These are phyloP conservation scores for Chrysoperla carnea DNA, from an alignment of 1,140 invertebrate genomes.

Conservation along the genomic window DNA sequence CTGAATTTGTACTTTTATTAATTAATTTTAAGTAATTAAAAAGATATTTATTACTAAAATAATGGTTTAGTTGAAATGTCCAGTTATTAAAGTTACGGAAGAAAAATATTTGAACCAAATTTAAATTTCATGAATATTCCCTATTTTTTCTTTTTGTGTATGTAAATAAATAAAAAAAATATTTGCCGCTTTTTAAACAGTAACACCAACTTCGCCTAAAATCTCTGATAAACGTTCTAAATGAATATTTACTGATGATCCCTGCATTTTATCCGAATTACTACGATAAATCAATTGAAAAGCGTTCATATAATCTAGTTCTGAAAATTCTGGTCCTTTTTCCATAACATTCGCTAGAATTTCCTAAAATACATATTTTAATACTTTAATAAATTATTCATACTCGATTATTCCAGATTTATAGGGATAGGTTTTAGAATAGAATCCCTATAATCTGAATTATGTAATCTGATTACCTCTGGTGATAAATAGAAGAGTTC, in stretches of 20 bases:
- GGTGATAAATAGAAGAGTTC: constrained; percentile 71
- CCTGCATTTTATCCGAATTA: constrained; percentile 21
- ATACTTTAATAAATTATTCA: not conserved
- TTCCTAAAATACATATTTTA: constrained; percentile 37
- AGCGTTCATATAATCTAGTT: constrained; percentile 72
- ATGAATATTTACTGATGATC: constrained; percentile 26
- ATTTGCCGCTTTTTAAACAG: constrained; percentile 23
- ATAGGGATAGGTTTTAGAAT: not conserved
- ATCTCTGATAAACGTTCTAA: constrained; percentile 45
- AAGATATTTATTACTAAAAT: no score
- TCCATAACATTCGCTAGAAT: constrained; percentile 67
- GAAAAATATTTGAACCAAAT: no score
- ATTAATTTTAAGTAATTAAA: no score
- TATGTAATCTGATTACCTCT: constrained; percentile 49
- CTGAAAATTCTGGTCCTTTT: constrained; percentile 64
- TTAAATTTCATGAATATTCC: no score
- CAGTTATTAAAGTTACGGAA: no score
- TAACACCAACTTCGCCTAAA: constrained; percentile 43
- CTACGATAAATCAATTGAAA: constrained; percentile 52
- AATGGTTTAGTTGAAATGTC: no score
- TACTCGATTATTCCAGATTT: not conserved
- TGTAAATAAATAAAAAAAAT: no score
- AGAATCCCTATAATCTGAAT: not conserved
- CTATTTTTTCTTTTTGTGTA: no score
- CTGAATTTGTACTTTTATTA: no score